Base-by-base conservation (phyloP, 1,140 invertebrate species). In the Heliconius hewitsoni region DNA sequence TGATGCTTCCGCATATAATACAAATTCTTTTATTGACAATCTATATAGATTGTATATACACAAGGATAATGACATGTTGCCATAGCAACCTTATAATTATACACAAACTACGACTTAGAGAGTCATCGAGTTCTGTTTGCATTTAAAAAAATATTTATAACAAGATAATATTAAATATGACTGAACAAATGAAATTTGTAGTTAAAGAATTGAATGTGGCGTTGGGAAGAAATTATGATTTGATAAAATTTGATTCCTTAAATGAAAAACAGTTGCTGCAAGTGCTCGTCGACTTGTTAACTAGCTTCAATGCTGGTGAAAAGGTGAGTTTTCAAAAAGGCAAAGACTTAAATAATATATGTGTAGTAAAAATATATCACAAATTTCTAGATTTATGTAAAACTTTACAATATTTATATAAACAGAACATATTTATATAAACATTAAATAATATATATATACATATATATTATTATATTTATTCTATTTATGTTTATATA, bases 241-340 rank as follows among this genome's bases (percentile, higher is more conserved):
- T 98, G 74, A 98, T 98, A 84, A 97, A 97, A 79, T 98, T 98
- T 94, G 98, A 98, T 95, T 96, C 97, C n/a, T 91, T 98, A 70
- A 96, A 96, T 79, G 95, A 96, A 39, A 96, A 97, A 74, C 96
- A 97, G 85, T 91, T 98, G 71, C 88, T 98, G 72, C 97, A 98
- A 94, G 95, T 97, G 86, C 86, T 95, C 55, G 86, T 95, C 50
- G 94, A 95, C 87, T 84, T 95, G 52, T 84, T 95, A 8, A 91
- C 89, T n/a, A 85, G 89, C 76, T 94, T 94, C 73, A 92, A 93
- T 86, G 92, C 94, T 76, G 94, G 93, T 23, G 89, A 93, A 76
- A 94, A 94, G 91, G 94, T 95, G 91, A 66, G 8, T 60, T 46
- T 46, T 46, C 18, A 52, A 52, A 52, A 19, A 71, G 11, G 1